Evolutionary conservation across 2,888 invertebrate species (phyloP).

Genomic region (Pandemis corylana): DNA sequence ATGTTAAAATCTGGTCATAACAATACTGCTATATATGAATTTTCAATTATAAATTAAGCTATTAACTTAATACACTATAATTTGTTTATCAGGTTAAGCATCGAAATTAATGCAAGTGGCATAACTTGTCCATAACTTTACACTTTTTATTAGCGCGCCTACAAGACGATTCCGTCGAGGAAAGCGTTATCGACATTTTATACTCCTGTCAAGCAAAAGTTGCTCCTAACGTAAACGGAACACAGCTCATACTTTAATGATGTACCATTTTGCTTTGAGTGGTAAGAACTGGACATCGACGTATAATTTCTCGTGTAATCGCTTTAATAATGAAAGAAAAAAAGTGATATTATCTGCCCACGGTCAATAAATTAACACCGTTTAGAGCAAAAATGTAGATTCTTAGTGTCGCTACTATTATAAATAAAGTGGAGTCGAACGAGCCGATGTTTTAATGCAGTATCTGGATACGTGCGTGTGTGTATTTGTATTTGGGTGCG

Average conservation of each 20-base stretch:
- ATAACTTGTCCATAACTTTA: slow-evolving; percentile 84
- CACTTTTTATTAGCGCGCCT: slow-evolving; percentile 83
- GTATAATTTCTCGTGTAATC: slow-evolving; percentile 85
- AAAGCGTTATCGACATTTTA: slow-evolving; percentile 66
- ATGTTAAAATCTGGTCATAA: slow-evolving; percentile 72
- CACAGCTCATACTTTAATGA: slow-evolving; percentile 55
- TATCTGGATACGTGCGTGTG: slow-evolving; percentile 69
- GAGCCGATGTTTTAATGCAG: slow-evolving; percentile 67
- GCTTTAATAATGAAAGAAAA: slow-evolving; percentile 83
- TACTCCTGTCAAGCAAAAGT: slow-evolving; percentile 50
- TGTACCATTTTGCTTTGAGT: slow-evolving; percentile 56
- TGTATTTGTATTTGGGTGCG: slow-evolving; percentile 84
- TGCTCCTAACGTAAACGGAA: slow-evolving; percentile 47
- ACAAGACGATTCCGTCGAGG: slow-evolving; percentile 81
- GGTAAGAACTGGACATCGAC: slow-evolving; percentile 74
- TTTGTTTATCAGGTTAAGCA: slow-evolving; percentile 85
- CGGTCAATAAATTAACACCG: slow-evolving; percentile 85
- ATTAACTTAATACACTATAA: slow-evolving; percentile 84
- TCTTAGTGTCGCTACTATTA: slow-evolving; percentile 84
- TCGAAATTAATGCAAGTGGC: slow-evolving; percentile 84
- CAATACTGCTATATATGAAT: slow-evolving; percentile 76
- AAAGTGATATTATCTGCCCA: slow-evolving; percentile 85
- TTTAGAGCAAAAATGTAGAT: slow-evolving; percentile 85
- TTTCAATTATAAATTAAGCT: slow-evolving; percentile 85
- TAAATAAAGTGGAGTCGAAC: slow-evolving; percentile 77